Conservation (phyloP, 2,113 vertebrate species). For the Rhea americana region DNA sequence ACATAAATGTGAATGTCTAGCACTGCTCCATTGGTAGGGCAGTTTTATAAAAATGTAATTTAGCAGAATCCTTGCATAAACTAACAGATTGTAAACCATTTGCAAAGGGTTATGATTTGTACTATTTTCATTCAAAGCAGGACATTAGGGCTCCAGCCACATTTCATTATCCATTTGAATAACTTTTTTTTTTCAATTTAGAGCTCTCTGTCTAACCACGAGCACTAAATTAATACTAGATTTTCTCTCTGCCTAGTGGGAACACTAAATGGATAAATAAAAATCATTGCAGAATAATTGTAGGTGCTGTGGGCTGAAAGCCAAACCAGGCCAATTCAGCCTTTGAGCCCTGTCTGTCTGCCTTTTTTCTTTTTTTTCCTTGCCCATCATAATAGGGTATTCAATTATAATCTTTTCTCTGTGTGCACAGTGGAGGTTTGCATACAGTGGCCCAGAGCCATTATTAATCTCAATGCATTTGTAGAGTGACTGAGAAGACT, state of each 20-base stretch:
- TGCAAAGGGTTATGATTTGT: slow-evolving; percentile 34
- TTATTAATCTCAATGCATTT: slow-evolving; percentile 75
- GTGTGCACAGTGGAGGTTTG: slow-evolving; percentile 70
- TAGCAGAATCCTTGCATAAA: slow-evolving; percentile 45
- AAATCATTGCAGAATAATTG: slow-evolving; percentile 73
- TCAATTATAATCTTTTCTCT: slow-evolving; percentile 78
- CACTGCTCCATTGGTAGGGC: neutral
- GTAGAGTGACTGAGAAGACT: slow-evolving; percentile 71
- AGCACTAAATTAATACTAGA: slow-evolving; percentile 72
- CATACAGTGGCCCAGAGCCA: slow-evolving; percentile 74
- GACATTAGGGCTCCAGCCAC: slow-evolving; percentile 49
- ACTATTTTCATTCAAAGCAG: slow-evolving; percentile 48
- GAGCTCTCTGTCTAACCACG: slow-evolving; percentile 66
- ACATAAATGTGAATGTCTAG: neutral
- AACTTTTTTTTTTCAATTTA: slow-evolving; percentile 73
- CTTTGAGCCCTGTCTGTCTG: slow-evolving; percentile 69
- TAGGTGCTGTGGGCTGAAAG: slow-evolving; percentile 74
- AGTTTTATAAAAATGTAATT: neutral
- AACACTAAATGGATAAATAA: slow-evolving; percentile 78
- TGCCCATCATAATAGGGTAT: slow-evolving; percentile 74
- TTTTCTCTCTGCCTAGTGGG: slow-evolving; percentile 61
- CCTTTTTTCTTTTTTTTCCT: slow-evolving; percentile 32
- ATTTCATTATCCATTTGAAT: slow-evolving; percentile 75
- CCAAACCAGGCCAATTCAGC: slow-evolving; percentile 66
- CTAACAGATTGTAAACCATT: slow-evolving; percentile 26